phyloP scores from a whole-genome alignment of 35 echinoderm and acorn worm genomes.

The Patiria miniata region DNA sequence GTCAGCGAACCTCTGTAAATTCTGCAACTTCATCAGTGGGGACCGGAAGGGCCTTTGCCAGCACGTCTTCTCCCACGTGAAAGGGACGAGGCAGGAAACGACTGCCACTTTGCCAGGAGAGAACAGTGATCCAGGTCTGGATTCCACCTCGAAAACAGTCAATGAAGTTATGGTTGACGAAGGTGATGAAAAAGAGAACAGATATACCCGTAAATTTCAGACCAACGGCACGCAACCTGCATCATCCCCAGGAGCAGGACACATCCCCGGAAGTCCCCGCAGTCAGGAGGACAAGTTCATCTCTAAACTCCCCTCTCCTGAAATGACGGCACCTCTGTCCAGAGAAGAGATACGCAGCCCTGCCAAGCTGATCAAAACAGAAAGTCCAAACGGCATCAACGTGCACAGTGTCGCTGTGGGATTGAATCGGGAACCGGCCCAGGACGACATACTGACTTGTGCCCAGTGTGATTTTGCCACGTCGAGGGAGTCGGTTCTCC shows the following conservation, averaged over 20 bases:
- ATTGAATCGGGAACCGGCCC: neutral
- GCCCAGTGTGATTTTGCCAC: slow-evolving; percentile 5
- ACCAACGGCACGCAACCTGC: neutral
- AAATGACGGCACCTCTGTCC: too few species aligned
- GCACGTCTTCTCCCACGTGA: slow-evolving; percentile 80
- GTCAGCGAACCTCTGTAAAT: slow-evolving; percentile 76
- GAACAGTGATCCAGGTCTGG: too few species aligned
- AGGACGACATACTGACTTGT: neutral
- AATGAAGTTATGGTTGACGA: neutral
- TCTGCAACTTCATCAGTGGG: slow-evolving; percentile 79
- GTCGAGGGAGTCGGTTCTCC: neutral
- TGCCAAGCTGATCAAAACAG: neutral
- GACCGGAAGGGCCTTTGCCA: slow-evolving; percentile 53
- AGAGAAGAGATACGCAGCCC: neutral
- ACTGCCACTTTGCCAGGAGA: neutral
- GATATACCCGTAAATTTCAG: neutral
- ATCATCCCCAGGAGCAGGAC: neutral
- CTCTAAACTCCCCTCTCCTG: neutral
- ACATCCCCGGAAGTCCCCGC: neutral
- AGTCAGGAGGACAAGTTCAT: neutral
- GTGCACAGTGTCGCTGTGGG: neutral
- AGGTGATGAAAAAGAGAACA: slow-evolving; percentile 15
- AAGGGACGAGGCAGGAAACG: slow-evolving; percentile 23
- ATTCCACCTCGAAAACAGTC: too few species aligned
- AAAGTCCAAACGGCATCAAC: neutral